Evolutionary conservation across 2,888 invertebrate species (phyloP), one percentile per base, ranked within the genome.

Genomic region (Ormia ochracea): DNA sequence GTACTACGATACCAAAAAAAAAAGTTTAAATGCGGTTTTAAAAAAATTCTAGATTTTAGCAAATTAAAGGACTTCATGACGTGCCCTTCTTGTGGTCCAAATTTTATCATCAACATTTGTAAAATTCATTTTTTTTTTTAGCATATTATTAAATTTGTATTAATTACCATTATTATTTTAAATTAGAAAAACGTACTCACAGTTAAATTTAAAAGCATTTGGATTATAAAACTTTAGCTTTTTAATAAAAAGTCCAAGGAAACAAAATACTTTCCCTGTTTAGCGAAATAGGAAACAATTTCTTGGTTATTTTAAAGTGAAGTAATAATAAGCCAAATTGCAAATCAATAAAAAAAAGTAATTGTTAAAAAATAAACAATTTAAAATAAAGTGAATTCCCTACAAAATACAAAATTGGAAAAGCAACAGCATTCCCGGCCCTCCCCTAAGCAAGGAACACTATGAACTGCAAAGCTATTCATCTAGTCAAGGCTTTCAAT

Each of bases 201-300:
- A 3, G 23, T 74, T 23, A 41, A 28, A 41, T 9, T 31, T 23
- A 17, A 58, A 31, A 9, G 31, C 1, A 56, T 50, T 41, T 4
- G 23, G 1, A 45, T 63, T 31, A 28, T 31, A 45, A 69, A 52
- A 61, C 50, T 70, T 14, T 48, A 17, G 7, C 10, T 45, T 23
- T 54, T 43, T 5, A 19, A 4, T 1, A 1, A 50, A 10, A 50
- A 50, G 31, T 23, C 14, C 65, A n/a, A n/a, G n/a, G n/a, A n/a
- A n/a, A n/a, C n/a, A n/a, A n/a, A n/a, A n/a, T 65, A 73, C 73
- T 77, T 77, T 81, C 73, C 54, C 70, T 59, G 41, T 26, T 52
- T 73, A 41, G 41, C 61, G 33, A 38, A 75, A 50, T 26, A 54
- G 70, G 59, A 54, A 59, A 68, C 56, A 68, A 78, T 69, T 54